These are phyloP conservation scores for Ypsolopha sequella DNA, from an alignment of 2,888 invertebrate genomes.

Conservation along the genomic window DNA sequence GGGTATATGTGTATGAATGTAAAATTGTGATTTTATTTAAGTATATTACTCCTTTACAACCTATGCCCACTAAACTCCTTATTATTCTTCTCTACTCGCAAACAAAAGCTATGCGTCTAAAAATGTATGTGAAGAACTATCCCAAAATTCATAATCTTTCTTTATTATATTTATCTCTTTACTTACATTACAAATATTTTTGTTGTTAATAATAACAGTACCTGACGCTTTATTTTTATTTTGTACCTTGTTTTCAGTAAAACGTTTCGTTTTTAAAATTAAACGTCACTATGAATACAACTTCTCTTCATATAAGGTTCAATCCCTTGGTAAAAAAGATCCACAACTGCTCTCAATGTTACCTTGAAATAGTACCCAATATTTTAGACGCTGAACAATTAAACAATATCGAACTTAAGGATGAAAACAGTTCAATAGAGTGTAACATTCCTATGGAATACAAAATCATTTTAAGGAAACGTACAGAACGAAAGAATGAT, in stretches of 20 bases:
- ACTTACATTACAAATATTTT: too few species aligned
- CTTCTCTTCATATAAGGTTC: constrained; percentile 33
- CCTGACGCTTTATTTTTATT: constrained; percentile 6
- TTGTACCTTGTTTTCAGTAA: constrained; percentile 10
- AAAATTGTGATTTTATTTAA: too few species aligned
- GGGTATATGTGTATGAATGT: too few species aligned
- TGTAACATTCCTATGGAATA: constrained; percentile 49
- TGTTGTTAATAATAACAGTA: not conserved
- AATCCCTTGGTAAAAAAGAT: constrained; percentile 32
- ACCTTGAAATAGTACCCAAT: constrained; percentile 49
- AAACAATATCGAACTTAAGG: constrained; percentile 39
- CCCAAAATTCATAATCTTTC: too few species aligned
- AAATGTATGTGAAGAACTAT: too few species aligned
- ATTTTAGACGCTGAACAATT: constrained; percentile 37
- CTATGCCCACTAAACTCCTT: too few species aligned
- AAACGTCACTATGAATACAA: constrained; percentile 2
- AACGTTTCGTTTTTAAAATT: constrained; percentile 14
- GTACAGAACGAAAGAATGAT: not conserved
- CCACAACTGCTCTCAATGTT: constrained; percentile 28
- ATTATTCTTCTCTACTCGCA: too few species aligned
- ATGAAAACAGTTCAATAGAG: constrained; percentile 31
- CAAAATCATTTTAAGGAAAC: constrained; percentile 41
- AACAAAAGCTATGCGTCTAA: too few species aligned
- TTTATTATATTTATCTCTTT: too few species aligned
- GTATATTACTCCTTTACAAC: too few species aligned